Evolutionary conservation across 1,140 invertebrate species (phyloP), one percentile per base, ranked within the genome.

Genomic region (Drosophila ficusphila): DNA sequence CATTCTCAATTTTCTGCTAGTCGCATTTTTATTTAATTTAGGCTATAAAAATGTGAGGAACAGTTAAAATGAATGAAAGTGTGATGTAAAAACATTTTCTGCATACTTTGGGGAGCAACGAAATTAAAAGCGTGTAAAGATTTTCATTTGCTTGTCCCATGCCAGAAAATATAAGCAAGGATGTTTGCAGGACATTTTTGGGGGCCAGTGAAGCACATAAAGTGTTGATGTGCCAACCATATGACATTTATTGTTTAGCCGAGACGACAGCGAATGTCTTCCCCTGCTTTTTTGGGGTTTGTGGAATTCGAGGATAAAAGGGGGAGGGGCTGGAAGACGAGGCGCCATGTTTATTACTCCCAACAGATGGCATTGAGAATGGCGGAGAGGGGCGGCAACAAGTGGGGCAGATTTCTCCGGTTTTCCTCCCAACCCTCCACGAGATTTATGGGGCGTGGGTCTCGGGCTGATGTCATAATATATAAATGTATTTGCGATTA

Each of bases 71-170:
- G 38, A 36, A 16, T 61, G 54, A 77, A 64, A 58, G 39, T 49
- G 36, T 39, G 31, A 36, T 36, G 27, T 18, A 18, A 54, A 56
- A 56, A 57, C 73, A 78, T 74, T 76, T 70, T 58, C 58, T 42
- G 72, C 61, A 85, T 86, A 69, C 76, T 86, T 79, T 54, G 31
- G 47, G 64, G 58, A 11, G 46, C 7, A 12, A 39, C 58, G 58
- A 86, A 86, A 85, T 85, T 85, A 85, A 85, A 85, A 81, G 81
- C 81, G 72, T 81, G 82, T 74, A 86, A 67, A 85, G 81, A 85
- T 81, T 85, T 81, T 79, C 72, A 86, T 85, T 73, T 76, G 56
- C 34, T 54, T 56, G 39, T 21, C 34, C 46, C 53, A 25, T 9
- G 25, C 19, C 42, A 9, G 25, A 27, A 29, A 41, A 11, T 27